These are phyloP conservation scores for Himalopsyche phryganea DNA, from an alignment of 1,140 invertebrate species.

Conservation along the genomic window DNA sequence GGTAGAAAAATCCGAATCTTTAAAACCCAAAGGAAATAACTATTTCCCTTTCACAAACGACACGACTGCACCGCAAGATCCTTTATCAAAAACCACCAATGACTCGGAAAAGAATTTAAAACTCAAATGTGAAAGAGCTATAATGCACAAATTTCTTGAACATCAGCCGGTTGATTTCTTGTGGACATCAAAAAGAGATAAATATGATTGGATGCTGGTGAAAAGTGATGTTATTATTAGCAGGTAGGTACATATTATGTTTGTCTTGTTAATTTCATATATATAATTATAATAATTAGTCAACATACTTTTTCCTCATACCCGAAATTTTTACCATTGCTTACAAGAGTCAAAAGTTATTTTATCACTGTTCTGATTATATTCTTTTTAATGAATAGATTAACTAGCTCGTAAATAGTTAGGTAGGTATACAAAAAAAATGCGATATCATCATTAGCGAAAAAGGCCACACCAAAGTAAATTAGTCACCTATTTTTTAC, in stretches of 20 bases:
- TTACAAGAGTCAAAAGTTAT: no score
- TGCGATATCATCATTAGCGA: no score
- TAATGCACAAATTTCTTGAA: slow-evolving; percentile 63
- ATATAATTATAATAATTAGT: not conserved
- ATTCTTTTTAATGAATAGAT: no score
- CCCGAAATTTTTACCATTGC: not conserved
- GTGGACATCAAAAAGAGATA: slow-evolving; percentile 83
- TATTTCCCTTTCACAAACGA: slow-evolving; percentile 33
- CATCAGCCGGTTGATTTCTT: slow-evolving; percentile 77
- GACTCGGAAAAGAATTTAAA: slow-evolving; percentile 41
- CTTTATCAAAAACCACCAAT: slow-evolving; percentile 38
- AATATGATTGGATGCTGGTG: slow-evolving; percentile 59
- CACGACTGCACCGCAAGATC: slow-evolving; percentile 1
- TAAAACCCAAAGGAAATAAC: slow-evolving; percentile 40
- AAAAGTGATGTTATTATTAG: slow-evolving; percentile 52
- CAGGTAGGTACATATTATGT: slow-evolving; percentile 38
- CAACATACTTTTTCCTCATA: no score
- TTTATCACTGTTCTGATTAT: no score
- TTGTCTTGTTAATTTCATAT: not conserved
- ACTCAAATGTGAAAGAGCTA: slow-evolving; percentile 58
- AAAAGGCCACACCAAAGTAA: no score
- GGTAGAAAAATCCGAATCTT: slow-evolving; percentile 62
- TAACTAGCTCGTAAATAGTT: no score
- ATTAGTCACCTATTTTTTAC: no score
- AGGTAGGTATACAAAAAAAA: no score